A percentile compares a stretch with the other conserved stretches of the same genome.
Evolutionary conservation across 2,113 vertebrate species (phyloP).

Genomic region (Crypturellus undulatus): DNA sequence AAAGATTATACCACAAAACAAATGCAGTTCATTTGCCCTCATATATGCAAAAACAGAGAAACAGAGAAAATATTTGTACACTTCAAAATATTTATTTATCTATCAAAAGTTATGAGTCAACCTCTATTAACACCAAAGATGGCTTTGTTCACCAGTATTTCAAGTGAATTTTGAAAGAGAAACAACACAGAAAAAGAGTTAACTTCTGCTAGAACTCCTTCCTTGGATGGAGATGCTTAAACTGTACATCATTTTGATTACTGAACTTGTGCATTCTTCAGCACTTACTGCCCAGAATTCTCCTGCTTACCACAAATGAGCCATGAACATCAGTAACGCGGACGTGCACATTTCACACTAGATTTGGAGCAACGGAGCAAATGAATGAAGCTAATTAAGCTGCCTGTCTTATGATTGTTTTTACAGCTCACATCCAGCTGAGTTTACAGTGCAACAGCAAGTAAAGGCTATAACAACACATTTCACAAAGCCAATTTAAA

Average conservation of each 20-base stretch:
- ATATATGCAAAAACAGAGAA: not conserved
- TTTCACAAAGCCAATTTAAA: constrained; percentile 15
- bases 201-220: not conserved
- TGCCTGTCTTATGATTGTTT: not conserved
- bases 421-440: constrained; percentile 28
- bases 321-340: not conserved
- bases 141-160: not conserved
- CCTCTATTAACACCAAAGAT: not conserved
- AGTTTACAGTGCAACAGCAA: not conserved
- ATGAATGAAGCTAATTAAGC: constrained; percentile 11
- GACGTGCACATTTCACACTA: not conserved
- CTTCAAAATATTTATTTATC: not conserved
- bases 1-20: not conserved
- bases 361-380: not conserved
- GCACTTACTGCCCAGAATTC: not conserved
- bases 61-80: not conserved
- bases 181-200: not conserved
- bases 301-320: not conserved
- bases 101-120: not conserved
- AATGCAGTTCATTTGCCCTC: not conserved
- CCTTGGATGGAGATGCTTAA: not conserved
- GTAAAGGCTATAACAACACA: not conserved
- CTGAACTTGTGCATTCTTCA: not conserved
- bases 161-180: not conserved
- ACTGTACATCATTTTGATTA: not conserved